Evolutionary conservation across 2,888 invertebrate species (phyloP), one percentile per base, ranked within the genome.

Genomic region (Microctonus hyperodae): DNA sequence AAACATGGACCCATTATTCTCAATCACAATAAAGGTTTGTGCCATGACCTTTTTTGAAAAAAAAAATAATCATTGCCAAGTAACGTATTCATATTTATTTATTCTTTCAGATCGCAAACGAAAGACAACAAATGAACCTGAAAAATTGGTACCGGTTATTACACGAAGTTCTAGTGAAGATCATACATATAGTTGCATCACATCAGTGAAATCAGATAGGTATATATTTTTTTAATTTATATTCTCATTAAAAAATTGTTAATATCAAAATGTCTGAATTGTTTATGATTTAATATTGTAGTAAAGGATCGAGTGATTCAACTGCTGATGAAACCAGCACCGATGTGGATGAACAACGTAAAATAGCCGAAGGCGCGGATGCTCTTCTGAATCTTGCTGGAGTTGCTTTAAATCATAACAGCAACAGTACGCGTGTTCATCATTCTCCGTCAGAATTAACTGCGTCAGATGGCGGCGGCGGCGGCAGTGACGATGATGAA

Each of bases 141-240:
- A 83, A 64, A 78, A 82, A 63, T 71, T 84, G 68, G 84, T 85
- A 69, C 86, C 87, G 76, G 90, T 95, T 73, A 94, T 95, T 76
- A 95, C 95, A 2, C 91, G 92, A 63, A 93, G 93, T 77, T 94
- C 95, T 0, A 95, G 94, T 84, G 94, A 95, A 85, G 97, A 97
- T 87, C 96, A 97, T 85, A 95, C 95, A 62, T 97, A 96, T 86
- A 95, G 94, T 67, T 83, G 83, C 65, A 79, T 83, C 44, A 80
- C 83, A 9, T 82, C 83, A 5, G 72, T 80, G 13, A 81, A 82
- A 68, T 72, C 80, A 60, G 83, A 81, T 72, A 81, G 81, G 83
- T 83, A 72, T 64, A 51, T n/a, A 22, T 44, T 31, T 22, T 35
- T 62, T n/a, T 55, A 61, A 16, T 1, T 40, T 16, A 13, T 40